Base-by-base conservation (phyloP, 1,140 invertebrate genomes). In the Pachypeltis micranthus region DNA sequence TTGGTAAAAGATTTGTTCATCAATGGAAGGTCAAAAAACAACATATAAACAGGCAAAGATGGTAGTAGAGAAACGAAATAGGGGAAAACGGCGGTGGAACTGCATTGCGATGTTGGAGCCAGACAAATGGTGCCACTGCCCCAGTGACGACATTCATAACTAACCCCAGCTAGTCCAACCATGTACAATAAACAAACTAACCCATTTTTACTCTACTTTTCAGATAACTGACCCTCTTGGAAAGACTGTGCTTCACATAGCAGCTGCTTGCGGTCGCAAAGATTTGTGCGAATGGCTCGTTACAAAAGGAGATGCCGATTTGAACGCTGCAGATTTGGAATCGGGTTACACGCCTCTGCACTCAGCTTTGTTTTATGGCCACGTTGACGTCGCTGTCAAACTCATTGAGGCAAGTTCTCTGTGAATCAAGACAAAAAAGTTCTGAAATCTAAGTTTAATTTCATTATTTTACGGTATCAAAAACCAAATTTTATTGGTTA, bases 261-360 rank as follows among this genome's bases (percentile, higher is more conserved):
- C 85, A 51, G 81, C 84, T 10, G 81, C 84, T 0, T 81, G 82
- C 71, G 87, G 87, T 1, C 78, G 83, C 63, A 69, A 71, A 39
- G 71, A 78, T 56, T 73, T 88, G 19, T 78, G 85, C 62, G 77
- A 83, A 68, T 89, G 86, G 86, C 72, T 90, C 1, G 65, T 86
- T 1, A 70, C 73, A 59, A 76, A 79, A 47, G 80, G 80, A 39
- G 75, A 82, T 58, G 76, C 78, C 1, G 79, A 83, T 69, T 69
- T 84, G 1, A 83, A 85, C 73, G 73, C 73, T 0, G 80, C 79
- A 66, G 87, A 90, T 72, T 65, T 70, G 0, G 86, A 88, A 72
- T 88, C 85, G 23, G 85, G 85, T 0, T 88, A 86, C 73, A 87
- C 87, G 16, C 77, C 87, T 0, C 72, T 90, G 19, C 88, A 90